Conservation (phyloP, 2,113 vertebrate species). For the Rafetus swinhoei region DNA sequence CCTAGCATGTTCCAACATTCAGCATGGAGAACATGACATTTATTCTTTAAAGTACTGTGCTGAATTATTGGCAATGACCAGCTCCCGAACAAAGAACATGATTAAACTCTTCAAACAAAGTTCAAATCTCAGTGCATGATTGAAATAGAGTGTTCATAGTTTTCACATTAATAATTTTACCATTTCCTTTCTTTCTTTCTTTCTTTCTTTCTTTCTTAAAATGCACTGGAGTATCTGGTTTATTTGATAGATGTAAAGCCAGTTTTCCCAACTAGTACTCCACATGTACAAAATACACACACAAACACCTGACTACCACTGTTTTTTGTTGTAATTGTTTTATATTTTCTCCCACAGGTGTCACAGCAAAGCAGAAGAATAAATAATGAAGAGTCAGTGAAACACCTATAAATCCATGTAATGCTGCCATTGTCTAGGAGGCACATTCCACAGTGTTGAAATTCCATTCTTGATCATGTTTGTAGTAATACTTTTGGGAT, state of each 20-base stretch:
- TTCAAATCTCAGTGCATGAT: background rate
- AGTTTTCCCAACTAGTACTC: background rate
- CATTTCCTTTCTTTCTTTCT: background rate
- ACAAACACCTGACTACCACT: background rate
- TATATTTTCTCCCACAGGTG: constrained; percentile 61
- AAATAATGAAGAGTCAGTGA: background rate
- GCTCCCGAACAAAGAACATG: background rate
- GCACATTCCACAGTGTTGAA: background rate
- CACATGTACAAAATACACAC: too few relatives aligned
- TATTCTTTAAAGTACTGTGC: background rate
- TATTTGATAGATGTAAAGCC: background rate
- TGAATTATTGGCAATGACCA: background rate
- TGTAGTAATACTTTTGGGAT: background rate
- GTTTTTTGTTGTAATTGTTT: background rate
- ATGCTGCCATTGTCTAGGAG: constrained; percentile 11
- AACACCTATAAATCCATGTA: rapidly evolving
- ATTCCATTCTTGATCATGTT: background rate
- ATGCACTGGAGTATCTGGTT: background rate
- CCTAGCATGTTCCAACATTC: background rate
- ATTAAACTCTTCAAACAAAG: background rate
- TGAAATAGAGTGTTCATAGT: background rate
- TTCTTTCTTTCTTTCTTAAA: background rate
- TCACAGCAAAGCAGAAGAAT: constrained; percentile 61
- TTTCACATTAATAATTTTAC: background rate
- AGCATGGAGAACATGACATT: background rate